Evolutionary conservation across 2,888 invertebrate species (phyloP), one percentile per base, ranked within the genome.

Genomic region (Uropetala carovei): DNA sequence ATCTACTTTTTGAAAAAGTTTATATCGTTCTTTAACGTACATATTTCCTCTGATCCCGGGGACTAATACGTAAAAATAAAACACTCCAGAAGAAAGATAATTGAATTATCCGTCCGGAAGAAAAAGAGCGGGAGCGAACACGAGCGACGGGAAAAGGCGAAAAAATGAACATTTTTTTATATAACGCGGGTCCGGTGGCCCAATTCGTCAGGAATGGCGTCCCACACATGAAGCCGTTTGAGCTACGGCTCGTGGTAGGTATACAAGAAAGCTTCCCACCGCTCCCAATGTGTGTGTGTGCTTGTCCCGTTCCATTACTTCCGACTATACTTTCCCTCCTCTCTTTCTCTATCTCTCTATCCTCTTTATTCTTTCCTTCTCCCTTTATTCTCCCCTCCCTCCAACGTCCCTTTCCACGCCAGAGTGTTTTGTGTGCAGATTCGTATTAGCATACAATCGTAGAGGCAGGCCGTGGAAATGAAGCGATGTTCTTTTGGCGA

Each of bases 361-460:
- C 11, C 43, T 4, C 43, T 43, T 43, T 43, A 43, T 43, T 43
- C 43, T 43, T 4, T 43, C 1, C n/a, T 68, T 9, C 56, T 56
- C 14, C 56, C 16, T 56, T n/a, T 84, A n/a, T 56, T 56, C 18
- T 18, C 18, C 18, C 56, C 83, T 83, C 13, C 16, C 89, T 14
- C 43, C 64, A 30, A n/a, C 59, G 5, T 43, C n/a, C 89, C 86
- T 60, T 86, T 30, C 86, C 86, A 60, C 27, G 27, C 85, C 85
- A 58, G 89, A 43, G 56, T 89, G 89, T 89, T 89, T 89, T 89
- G 89, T 89, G 89, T 89, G 89, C 89, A 89, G 89, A 89, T 89
- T 89, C 89, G 27, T 64, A 89, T 89, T 89, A 89, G 89, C 89
- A 89, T 89, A 89, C 89, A 89, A 89, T 89, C 89, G 89, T 43